Percentiles rank a stretch among this genome's conserved stretches.
Conservation (phyloP, 2,113 vertebrate species). For the Spilogale gracilis region DNA sequence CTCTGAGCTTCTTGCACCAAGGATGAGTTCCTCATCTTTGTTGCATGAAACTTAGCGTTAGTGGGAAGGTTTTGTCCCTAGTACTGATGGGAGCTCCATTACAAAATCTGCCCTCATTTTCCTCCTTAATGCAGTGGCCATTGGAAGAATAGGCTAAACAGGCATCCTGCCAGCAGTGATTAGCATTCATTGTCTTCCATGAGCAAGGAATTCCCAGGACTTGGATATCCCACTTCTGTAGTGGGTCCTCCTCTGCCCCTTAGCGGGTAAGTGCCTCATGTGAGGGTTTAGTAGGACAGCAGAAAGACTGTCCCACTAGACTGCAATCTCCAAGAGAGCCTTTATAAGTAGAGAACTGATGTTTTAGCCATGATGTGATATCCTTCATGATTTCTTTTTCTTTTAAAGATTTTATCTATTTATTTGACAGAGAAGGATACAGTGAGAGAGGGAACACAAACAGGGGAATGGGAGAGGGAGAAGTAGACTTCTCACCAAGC, state of each 20-base stretch:
- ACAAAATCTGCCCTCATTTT: neutral
- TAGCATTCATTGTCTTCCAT: neutral
- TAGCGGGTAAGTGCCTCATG: neutral
- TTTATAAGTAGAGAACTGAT: neutral
- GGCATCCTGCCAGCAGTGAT: fast-evolving
- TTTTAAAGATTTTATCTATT: too few species aligned
- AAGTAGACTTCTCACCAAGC: too few species aligned
- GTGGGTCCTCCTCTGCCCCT: neutral
- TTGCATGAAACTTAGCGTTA: neutral
- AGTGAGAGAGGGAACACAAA: too few species aligned
- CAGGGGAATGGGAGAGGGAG: too few species aligned
- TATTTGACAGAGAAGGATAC: too few species aligned
- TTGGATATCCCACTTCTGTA: fast-evolving
- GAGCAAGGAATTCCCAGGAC: neutral
- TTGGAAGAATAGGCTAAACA: neutral
- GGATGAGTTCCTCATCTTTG: neutral
- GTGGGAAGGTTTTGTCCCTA: neutral
- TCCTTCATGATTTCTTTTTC: neutral
- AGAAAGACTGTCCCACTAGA: too few species aligned
- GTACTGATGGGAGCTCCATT: neutral
- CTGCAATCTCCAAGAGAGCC: neutral
- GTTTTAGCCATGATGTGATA: too few species aligned
- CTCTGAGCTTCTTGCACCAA: neutral
- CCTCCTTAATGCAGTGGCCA: neutral
- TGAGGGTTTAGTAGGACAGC: neutral